A percentile compares a stretch with the other conserved stretches of the same genome.
Conservation (phyloP, 2,113 vertebrate genomes). For the Coreoperca whiteheadi region DNA sequence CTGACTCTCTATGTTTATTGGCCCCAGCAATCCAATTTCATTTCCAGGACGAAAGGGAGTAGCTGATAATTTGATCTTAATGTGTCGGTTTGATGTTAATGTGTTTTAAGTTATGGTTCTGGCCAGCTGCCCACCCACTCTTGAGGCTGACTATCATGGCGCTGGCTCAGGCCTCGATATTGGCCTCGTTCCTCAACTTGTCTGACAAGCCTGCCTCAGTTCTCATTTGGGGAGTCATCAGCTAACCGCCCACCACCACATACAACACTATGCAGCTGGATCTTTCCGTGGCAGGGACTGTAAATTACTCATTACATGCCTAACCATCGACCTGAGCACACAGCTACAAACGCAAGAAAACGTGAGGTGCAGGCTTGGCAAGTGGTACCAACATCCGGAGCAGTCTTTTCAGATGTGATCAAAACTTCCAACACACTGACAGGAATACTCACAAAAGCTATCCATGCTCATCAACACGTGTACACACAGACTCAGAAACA, state of each 20-base stretch:
- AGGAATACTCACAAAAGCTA: conserved; percentile 12
- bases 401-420: conserved; percentile 40
- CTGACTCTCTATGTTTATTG: conserved; percentile 64
- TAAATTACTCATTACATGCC: conserved; percentile 60
- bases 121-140: conserved; percentile 71
- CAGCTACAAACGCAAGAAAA: neutral
- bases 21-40: conserved; percentile 65
- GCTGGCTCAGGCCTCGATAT: conserved; percentile 58
- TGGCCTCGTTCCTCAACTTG: conserved; percentile 70
- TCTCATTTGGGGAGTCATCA: conserved; percentile 66
- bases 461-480: neutral
- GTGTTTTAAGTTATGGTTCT: conserved; percentile 76
- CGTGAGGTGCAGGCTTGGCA: conserved; percentile 14
- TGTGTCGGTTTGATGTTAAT: conserved; percentile 77
- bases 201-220: conserved; percentile 70
- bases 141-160: conserved; percentile 60
- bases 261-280: conserved; percentile 50
- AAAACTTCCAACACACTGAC: conserved; percentile 20
- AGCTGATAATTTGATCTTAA: conserved; percentile 79
- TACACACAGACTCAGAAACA: conserved; percentile 11
- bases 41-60: conserved; percentile 64
- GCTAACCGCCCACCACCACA: conserved; percentile 52
- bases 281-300: conserved; percentile 51
- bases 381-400: conserved; percentile 25
- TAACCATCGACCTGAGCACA: conserved; percentile 41